phyloP scores from a whole-genome alignment of 2,888 invertebrate species.

The Tinea semifulvella region DNA sequence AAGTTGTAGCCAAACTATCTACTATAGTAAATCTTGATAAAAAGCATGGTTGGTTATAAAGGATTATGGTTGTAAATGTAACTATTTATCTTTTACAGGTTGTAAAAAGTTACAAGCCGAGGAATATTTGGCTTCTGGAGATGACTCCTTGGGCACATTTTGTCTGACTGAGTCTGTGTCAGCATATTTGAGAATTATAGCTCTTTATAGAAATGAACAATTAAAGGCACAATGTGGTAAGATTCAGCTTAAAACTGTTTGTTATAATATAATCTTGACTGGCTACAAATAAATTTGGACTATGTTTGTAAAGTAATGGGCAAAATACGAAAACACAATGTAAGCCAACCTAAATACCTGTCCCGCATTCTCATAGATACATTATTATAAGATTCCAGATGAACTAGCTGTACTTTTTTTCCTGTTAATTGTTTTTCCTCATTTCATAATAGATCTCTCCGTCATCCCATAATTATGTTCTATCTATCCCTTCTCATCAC shows the following conservation, averaged over 20 bases:
- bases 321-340: no score
- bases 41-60: no score
- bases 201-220: constrained; percentile 56
- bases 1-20: not conserved
- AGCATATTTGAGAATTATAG: constrained; percentile 44
- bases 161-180: constrained; percentile 53
- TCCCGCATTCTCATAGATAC: not conserved
- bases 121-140: constrained; percentile 35
- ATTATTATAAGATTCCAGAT: no score
- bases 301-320: not conserved
- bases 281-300: not conserved
- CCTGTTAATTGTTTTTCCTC: no score
- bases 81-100: constrained; percentile 29
- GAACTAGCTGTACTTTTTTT: no score
- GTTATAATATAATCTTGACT: not conserved
- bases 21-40: no score
- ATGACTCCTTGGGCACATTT: constrained; percentile 45
- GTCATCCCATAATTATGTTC: no score
- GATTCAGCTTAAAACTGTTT: constrained; percentile 14
- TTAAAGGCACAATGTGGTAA: constrained; percentile 32
- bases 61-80: no score
- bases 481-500: no score
- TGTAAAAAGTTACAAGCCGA: constrained; percentile 48
- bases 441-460: no score
- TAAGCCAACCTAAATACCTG: no score